Evolutionary conservation across 2,888 invertebrate species (phyloP).

Genomic region (Sturmia bella): DNA sequence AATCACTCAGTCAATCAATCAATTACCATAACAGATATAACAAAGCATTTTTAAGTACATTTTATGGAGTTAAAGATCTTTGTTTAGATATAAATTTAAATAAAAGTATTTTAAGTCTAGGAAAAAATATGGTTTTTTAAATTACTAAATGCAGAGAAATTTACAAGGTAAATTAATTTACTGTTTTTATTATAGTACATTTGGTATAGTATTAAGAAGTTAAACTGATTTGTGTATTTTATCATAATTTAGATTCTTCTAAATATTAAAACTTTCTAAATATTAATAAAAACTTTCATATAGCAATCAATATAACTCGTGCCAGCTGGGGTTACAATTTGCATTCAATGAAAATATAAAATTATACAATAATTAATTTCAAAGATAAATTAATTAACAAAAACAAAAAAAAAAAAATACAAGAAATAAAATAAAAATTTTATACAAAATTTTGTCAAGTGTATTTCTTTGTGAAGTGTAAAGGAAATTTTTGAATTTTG

Average conservation of each 20-base stretch:
- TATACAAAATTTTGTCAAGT: slow-evolving; percentile 41
- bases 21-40: slow-evolving; percentile 4
- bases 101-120: slow-evolving; percentile 5
- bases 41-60: slow-evolving; percentile 15
- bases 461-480: slow-evolving; percentile 45
- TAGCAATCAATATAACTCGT: slow-evolving; percentile 81
- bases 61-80: background rate
- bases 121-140: background rate
- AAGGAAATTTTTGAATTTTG: background rate
- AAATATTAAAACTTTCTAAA: slow-evolving; percentile 27
- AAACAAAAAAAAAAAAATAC: background rate
- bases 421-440: slow-evolving; percentile 4
- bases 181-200: slow-evolving; percentile 1
- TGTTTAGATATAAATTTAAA: slow-evolving; percentile 1
- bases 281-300: slow-evolving; percentile 72
- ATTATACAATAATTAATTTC: slow-evolving; percentile 19
- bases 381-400: background rate
- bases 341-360: slow-evolving; percentile 54
- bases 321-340: slow-evolving; percentile 82
- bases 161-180: slow-evolving; percentile 24
- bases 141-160: background rate
- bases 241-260: background rate
- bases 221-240: background rate
- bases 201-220: background rate
- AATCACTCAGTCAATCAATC: slow-evolving; percentile 38